A percentile compares a stretch with the other conserved stretches of the same genome.
These are phyloP conservation scores for Lepeophtheirus salmonis DNA, from an alignment of 1,140 invertebrate genomes.

Conservation along the genomic window DNA sequence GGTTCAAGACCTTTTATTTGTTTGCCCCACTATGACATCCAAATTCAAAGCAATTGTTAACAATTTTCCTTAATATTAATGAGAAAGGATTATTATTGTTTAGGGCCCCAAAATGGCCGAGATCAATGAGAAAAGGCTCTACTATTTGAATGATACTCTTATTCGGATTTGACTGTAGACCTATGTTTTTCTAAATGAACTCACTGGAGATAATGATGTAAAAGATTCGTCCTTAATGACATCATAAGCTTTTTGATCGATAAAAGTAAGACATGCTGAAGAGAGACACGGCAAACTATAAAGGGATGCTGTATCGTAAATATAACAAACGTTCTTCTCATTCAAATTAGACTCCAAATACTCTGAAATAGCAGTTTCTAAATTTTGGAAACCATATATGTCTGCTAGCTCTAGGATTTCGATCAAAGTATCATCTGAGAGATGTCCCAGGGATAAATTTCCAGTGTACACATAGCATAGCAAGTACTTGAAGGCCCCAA, in stretches of 20 bases:
- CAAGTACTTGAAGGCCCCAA: not conserved
- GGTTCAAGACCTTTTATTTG: no score
- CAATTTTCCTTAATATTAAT: no score
- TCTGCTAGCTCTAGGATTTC: conserved; percentile 75
- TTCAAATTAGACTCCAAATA: conserved; percentile 71
- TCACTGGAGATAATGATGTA: conserved; percentile 57
- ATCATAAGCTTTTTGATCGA: conserved; percentile 67
- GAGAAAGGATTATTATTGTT: no score
- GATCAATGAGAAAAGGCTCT: no score
- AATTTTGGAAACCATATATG: conserved; percentile 79
- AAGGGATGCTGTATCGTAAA: conserved; percentile 69
- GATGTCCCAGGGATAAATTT: conserved; percentile 55
- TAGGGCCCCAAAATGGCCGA: no score
- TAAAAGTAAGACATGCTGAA: conserved; percentile 45
- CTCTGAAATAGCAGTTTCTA: conserved; percentile 76
- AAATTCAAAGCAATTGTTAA: no score
- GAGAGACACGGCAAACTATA: conserved; percentile 43
- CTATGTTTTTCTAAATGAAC: conserved; percentile 15
- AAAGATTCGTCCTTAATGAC: conserved; percentile 68
- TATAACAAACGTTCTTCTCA: conserved; percentile 70
- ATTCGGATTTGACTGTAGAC: conserved; percentile 7
- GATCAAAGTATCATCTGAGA: conserved; percentile 62
- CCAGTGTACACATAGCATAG: conserved; percentile 83
- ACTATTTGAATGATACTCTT: no score
- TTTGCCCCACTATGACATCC: no score